Conservation (phyloP, 1,140 invertebrate genomes). For the Cepaea nemoralis region DNA sequence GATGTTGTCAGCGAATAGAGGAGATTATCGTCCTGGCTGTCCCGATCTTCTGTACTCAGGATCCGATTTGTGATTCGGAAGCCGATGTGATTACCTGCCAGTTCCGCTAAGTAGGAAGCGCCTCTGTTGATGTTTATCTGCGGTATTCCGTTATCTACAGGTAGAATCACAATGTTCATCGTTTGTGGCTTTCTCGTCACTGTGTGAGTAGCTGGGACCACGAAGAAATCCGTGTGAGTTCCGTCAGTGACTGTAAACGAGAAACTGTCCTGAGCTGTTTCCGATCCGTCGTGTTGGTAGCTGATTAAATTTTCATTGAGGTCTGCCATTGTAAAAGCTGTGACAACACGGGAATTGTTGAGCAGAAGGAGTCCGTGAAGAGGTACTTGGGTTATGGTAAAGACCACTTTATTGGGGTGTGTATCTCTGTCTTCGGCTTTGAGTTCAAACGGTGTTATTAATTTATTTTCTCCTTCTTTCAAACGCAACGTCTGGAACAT, state of each 20-base stretch:
- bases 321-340: slow-evolving; percentile 68
- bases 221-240: slow-evolving; percentile 69
- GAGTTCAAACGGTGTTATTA: slow-evolving; percentile 72
- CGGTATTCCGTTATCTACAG: slow-evolving; percentile 70
- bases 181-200: slow-evolving; percentile 63
- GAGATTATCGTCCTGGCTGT: slow-evolving; percentile 62
- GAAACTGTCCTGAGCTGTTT: slow-evolving; percentile 70
- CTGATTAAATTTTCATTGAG: slow-evolving; percentile 68
- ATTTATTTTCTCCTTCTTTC: slow-evolving; percentile 66
- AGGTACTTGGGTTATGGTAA: slow-evolving; percentile 69
- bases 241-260: slow-evolving; percentile 71
- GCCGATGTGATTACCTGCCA: slow-evolving; percentile 58
- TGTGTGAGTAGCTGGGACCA: slow-evolving; percentile 63
- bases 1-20: slow-evolving; percentile 60
- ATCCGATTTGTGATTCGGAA: slow-evolving; percentile 60
- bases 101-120: slow-evolving; percentile 53
- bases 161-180: slow-evolving; percentile 68
- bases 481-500: slow-evolving; percentile 65
- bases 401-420: slow-evolving; percentile 60
- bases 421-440: slow-evolving; percentile 72
- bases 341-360: slow-evolving; percentile 61
- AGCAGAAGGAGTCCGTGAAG: slow-evolving; percentile 68
- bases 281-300: slow-evolving; percentile 72
- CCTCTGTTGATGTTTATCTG: slow-evolving; percentile 63
- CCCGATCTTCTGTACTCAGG: slow-evolving; percentile 68